phyloP scores from a whole-genome alignment of 2,113 vertebrate species.

The Crotalus horridus region DNA sequence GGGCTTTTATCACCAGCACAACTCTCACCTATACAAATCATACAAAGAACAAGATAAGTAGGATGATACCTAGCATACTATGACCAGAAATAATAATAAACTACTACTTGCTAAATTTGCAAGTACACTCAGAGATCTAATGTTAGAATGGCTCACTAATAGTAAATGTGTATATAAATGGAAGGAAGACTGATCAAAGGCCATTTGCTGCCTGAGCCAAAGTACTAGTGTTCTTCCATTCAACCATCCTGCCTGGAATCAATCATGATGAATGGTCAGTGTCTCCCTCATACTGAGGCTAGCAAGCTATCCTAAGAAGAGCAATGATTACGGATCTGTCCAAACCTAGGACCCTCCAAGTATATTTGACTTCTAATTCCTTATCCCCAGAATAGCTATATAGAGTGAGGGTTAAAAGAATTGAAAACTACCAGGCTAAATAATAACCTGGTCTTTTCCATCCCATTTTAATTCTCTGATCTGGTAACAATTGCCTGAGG shows the following conservation, averaged over 20 bases:
- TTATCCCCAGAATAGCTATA: neutral
- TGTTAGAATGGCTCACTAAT: neutral
- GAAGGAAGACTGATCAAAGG: neutral
- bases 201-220: neutral
- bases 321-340: neutral
- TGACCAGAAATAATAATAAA: constrained; percentile 18
- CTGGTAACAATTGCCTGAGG: neutral
- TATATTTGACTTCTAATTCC: neutral
- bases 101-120: neutral
- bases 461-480: neutral
- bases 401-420: neutral
- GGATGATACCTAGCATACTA: neutral
- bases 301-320: neutral
- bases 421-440: neutral
- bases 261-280: neutral
- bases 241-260: neutral
- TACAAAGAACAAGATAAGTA: constrained; percentile 69
- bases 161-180: neutral
- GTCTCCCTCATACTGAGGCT: neutral
- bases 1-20: constrained; percentile 96
- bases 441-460: neutral
- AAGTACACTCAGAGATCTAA: neutral
- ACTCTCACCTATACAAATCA: constrained; percentile 87
- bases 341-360: neutral
- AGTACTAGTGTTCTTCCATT: neutral